phyloP scores from a whole-genome alignment of 2,113 vertebrate species.

The Cephalophus harveyi region DNA sequence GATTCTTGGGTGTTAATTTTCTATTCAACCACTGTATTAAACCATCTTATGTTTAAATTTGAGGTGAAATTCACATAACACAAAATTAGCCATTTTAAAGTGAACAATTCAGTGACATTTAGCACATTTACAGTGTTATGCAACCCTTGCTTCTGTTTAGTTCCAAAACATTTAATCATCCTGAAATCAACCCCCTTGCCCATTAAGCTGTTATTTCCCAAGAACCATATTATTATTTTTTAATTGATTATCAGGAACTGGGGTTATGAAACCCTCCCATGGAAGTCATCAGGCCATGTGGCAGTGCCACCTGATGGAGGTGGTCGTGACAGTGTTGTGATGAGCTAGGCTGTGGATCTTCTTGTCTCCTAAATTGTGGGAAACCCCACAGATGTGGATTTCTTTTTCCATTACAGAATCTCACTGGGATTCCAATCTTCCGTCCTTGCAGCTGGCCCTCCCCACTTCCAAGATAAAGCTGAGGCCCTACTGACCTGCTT shows the following conservation, averaged over 20 bases:
- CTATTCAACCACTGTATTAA: neutral
- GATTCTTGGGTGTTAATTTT: constrained; percentile 18
- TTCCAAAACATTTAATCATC: neutral
- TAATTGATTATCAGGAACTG: neutral
- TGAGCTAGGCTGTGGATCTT: neutral
- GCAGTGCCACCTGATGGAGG: neutral
- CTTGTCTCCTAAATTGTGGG: neutral
- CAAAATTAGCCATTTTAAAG: neutral
- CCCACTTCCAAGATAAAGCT: neutral
- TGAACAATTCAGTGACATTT: neutral
- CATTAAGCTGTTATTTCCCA: neutral
- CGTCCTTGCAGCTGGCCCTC: neutral
- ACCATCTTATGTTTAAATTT: neutral
- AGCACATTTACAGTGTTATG: neutral
- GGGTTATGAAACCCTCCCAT: neutral
- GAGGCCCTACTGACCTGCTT: neutral
- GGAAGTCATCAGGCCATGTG: neutral
- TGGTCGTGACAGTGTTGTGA: neutral
- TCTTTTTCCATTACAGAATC: neutral
- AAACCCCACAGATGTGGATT: neutral
- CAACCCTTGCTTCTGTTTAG: neutral
- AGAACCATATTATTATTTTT: neutral
- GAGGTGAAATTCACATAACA: neutral
- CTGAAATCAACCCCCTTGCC: neutral
- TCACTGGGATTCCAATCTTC: neutral